Evolutionary conservation across 2,797 vertebrate species (phyloP), one percentile per base, ranked within the genome.

Genomic region (Malacoraja senta): DNA sequence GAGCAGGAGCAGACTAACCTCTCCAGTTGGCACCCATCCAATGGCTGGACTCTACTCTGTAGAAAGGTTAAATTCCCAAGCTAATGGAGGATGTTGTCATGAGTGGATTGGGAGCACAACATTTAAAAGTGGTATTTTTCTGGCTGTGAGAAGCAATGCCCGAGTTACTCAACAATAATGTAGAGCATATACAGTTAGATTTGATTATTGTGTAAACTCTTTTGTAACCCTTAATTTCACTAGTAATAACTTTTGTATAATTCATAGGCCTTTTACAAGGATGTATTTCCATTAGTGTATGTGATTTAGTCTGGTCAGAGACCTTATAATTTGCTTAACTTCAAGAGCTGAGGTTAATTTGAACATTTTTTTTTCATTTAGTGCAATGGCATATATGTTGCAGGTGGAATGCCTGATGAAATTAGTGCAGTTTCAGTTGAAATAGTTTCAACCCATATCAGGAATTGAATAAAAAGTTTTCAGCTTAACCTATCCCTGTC

Each of bases 391-490:
- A 74, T 74, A 24, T 91, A 65, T 72, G 26, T 92, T 21, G 13
- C 35, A 92, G 38, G 26, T 91, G 90, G 44, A 74, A 74, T 74
- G 68, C 24, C 71, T 76, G 72, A 76, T 10, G 35, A n/a, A 32
- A 68, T 88, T 17, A 88, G 84, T 88, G 61, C 61, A 35, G 21
- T 88, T 68, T 88, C 61, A 68, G 61, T 68, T 44, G 90, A 72
- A 88, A 29, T 53, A 26, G 71, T n/a, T 68, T 92, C 71, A 21
- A 26, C 44, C 35, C 68, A 68, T 74, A 38, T 21, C 13, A 74
- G 13, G 19, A 58, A 71, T n/a, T 74, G 68, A 92, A 8, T 24
- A 74, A 58, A 12, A 92, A 29, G 53, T 92, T 38, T 68, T 35
- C 68, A 58, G 38, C 17, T 35, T 63, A 35, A 68, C 35, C 17